phyloP scores from a whole-genome alignment of 2,888 invertebrate species.

The Brachyptera putata region DNA sequence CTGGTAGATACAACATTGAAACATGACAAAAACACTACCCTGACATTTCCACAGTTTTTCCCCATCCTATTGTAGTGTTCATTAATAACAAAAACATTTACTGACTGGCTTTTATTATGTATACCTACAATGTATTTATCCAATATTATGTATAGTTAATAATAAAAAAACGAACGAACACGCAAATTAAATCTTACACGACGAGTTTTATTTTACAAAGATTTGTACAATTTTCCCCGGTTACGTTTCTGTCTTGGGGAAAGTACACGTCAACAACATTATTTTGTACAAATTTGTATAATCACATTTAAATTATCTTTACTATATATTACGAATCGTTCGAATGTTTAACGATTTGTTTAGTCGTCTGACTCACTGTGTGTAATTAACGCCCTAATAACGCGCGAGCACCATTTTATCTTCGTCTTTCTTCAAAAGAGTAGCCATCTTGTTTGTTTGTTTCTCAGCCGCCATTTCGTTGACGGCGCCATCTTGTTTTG shows the following conservation, averaged over 20 bases:
- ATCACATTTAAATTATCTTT: constrained; percentile 49
- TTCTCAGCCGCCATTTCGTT: neutral
- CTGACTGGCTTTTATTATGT: neutral
- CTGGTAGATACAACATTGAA: constrained; percentile 25
- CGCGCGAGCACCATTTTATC: constrained; percentile 19
- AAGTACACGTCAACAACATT: constrained; percentile 36
- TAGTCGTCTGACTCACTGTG: neutral
- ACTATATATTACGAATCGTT: too few relatives aligned
- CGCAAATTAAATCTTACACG: constrained; percentile 20
- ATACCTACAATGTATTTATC: neutral
- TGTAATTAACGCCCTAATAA: constrained; percentile 5
- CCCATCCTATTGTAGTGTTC: neutral
- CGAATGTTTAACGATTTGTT: too few relatives aligned
- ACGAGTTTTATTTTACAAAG: constrained; percentile 28
- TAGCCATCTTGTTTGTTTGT: neutral
- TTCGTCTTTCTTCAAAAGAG: neutral
- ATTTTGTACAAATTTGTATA: constrained; percentile 62
- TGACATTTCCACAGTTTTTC: constrained; percentile 19
- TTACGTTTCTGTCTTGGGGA: constrained; percentile 24
- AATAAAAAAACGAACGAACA: constrained; percentile 17
- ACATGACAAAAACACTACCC: constrained; percentile 30
- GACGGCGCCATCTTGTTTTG: constrained; percentile 8
- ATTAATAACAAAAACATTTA: constrained; percentile 17
- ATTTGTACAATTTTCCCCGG: constrained; percentile 25
- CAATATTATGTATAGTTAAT: neutral